These are phyloP conservation scores for Machimus rusticus DNA, from an alignment of 2,888 invertebrate genomes.

Conservation along the genomic window DNA sequence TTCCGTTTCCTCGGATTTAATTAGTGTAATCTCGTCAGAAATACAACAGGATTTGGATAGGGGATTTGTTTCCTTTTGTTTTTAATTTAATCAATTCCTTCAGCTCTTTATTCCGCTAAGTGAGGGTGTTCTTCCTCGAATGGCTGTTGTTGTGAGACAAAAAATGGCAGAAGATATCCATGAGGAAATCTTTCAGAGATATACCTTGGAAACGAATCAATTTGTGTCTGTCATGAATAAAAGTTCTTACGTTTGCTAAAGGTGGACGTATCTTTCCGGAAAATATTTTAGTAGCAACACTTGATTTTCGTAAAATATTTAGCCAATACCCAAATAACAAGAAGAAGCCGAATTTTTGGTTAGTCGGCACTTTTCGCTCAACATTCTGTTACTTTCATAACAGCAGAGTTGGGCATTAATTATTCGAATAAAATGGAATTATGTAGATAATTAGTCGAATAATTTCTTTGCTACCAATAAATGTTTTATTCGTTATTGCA, in stretches of 20 bases:
- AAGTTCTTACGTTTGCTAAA: background rate
- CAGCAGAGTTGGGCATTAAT: too few species aligned
- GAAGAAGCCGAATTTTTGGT: background rate
- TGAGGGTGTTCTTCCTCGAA: background rate
- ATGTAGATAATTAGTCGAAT: too few species aligned
- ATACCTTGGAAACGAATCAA: background rate
- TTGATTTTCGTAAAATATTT: background rate
- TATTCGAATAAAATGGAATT: too few species aligned
- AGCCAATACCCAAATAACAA: background rate
- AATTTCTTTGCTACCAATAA: too few species aligned
- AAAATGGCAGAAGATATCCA: background rate
- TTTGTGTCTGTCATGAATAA: background rate
- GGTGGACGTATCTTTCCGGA: background rate
- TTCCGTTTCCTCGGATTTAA: slow-evolving; percentile 16
- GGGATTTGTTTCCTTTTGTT: slow-evolving; percentile 14
- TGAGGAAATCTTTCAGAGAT: background rate
- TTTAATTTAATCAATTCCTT: background rate
- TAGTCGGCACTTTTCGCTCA: background rate
- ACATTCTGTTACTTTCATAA: too few species aligned
- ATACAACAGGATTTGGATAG: slow-evolving; percentile 13
- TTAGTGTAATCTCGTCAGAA: slow-evolving; percentile 26
- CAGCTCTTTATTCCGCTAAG: background rate
- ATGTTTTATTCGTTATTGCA: too few species aligned
- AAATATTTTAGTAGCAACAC: background rate
- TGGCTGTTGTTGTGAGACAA: background rate